phyloP scores from a whole-genome alignment of 2,888 invertebrate species.

The Graphium colonna region DNA sequence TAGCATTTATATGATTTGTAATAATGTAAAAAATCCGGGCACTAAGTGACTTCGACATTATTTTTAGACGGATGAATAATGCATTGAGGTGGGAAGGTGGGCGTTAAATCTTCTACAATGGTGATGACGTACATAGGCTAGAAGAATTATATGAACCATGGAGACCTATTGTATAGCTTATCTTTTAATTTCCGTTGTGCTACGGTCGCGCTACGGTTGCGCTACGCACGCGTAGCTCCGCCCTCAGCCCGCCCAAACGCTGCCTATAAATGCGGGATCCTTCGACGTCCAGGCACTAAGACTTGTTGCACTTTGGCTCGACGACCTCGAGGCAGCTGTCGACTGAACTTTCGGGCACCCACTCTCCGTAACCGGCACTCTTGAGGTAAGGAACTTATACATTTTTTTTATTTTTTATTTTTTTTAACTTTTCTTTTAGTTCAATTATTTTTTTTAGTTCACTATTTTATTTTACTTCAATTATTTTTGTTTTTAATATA shows the following conservation, averaged over 20 bases:
- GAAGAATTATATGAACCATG: slow-evolving; percentile 3
- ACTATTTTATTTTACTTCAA: background rate
- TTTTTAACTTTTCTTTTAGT: background rate
- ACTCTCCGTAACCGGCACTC: slow-evolving; percentile 7
- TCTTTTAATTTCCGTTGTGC: slow-evolving; percentile 30
- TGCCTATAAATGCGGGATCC: slow-evolving; percentile 58
- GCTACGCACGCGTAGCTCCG: slow-evolving; percentile 69
- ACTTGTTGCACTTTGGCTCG: slow-evolving; percentile 59
- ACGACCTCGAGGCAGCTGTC: slow-evolving; percentile 26
- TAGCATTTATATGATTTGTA: no score
- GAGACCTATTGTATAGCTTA: slow-evolving; percentile 13
- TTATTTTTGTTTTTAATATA: no score
- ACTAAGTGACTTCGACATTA: background rate
- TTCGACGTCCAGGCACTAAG: slow-evolving; percentile 41
- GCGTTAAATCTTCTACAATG: slow-evolving; percentile 12
- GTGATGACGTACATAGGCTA: slow-evolving; percentile 8
- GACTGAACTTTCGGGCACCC: slow-evolving; percentile 27
- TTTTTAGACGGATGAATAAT: slow-evolving; percentile 12
- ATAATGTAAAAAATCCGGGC: background rate
- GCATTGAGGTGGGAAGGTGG: background rate
- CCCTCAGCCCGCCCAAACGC: slow-evolving; percentile 58
- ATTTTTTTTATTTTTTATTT: background rate
- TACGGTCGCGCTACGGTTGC: slow-evolving; percentile 5
- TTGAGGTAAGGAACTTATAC: slow-evolving; percentile 12
- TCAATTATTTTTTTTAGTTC: background rate